Evolutionary conservation across 2,888 invertebrate genomes (phyloP).

Genomic region (Petrolisthes cinctipes): DNA sequence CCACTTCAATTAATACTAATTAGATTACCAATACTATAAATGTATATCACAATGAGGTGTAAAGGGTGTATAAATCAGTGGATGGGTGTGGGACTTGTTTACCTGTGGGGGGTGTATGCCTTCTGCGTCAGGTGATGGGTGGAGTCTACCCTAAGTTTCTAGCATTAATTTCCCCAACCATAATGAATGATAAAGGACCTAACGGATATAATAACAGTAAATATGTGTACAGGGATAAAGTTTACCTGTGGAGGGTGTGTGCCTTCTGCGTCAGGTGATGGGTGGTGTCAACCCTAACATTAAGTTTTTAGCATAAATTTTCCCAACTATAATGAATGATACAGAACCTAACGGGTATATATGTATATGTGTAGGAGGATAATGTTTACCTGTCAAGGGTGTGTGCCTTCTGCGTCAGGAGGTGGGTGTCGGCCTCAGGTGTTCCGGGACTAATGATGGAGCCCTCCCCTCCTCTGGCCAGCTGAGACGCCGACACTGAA

Average conservation of each 20-base stretch:
- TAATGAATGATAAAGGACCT: not conserved
- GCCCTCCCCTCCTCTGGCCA: slow-evolving; percentile 51
- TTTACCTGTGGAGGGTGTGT: too few relatives aligned
- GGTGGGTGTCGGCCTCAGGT: slow-evolving; percentile 31
- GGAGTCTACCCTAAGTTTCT: too few relatives aligned
- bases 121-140: too few relatives aligned
- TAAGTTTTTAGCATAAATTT: too few relatives aligned
- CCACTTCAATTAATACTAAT: too few relatives aligned
- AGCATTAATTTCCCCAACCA: not conserved
- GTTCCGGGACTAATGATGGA: slow-evolving; percentile 36
- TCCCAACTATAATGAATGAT: not conserved
- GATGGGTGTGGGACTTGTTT: too few relatives aligned
- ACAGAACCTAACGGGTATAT: not conserved
- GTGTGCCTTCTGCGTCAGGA: slow-evolving; percentile 59
- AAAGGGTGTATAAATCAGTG: too few relatives aligned
- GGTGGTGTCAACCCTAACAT: too few relatives aligned
- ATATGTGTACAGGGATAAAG: not conserved
- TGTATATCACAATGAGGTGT: too few relatives aligned
- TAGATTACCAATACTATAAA: too few relatives aligned
- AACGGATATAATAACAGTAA: not conserved
- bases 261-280: too few relatives aligned
- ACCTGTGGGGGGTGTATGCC: too few relatives aligned
- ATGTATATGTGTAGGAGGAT: not conserved
- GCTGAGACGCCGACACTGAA: slow-evolving; percentile 62
- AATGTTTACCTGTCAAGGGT: slow-evolving; percentile 57